phyloP scores from a whole-genome alignment of 2,113 vertebrate species.

The Bos javanicus region DNA sequence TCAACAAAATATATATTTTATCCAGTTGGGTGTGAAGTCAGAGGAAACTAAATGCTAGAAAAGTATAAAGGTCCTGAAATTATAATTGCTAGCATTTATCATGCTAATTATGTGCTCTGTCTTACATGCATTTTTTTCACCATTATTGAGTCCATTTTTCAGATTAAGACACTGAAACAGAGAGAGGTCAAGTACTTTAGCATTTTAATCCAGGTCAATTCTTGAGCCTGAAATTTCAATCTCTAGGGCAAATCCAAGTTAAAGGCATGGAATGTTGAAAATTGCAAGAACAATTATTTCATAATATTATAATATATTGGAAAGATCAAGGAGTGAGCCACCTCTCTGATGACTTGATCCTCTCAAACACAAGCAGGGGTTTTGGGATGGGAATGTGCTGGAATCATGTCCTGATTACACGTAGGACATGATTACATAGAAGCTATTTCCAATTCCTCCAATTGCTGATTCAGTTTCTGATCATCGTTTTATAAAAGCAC shows the following conservation, averaged over 20 bases:
- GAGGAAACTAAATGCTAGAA: not conserved
- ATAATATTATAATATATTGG: not conserved
- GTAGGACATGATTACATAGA: not conserved
- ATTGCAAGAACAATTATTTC: not conserved
- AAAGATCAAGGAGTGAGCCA: not conserved
- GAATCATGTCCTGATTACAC: not conserved
- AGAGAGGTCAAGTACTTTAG: not conserved
- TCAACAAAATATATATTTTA: not conserved
- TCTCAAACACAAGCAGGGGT: not conserved
- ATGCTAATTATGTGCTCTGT: not conserved
- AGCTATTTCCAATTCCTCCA: not conserved
- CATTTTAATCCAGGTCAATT: conserved; percentile 14
- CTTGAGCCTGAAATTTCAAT: not conserved
- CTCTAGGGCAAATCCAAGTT: not conserved
- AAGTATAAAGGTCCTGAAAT: not conserved
- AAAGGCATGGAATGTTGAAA: not conserved
- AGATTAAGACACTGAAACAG: not conserved
- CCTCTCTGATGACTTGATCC: not conserved
- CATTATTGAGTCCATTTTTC: not conserved
- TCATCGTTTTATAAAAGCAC: conserved; percentile 1
- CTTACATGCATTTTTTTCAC: not conserved
- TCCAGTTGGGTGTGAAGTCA: not conserved
- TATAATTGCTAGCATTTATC: not conserved
- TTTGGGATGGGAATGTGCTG: not conserved
- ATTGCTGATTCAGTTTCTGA: conserved; percentile 40